A percentile compares a stretch with the other conserved stretches of the same genome.
Evolutionary conservation across 2,888 invertebrate genomes (phyloP).

Genomic region (Coenonympha glycerion): DNA sequence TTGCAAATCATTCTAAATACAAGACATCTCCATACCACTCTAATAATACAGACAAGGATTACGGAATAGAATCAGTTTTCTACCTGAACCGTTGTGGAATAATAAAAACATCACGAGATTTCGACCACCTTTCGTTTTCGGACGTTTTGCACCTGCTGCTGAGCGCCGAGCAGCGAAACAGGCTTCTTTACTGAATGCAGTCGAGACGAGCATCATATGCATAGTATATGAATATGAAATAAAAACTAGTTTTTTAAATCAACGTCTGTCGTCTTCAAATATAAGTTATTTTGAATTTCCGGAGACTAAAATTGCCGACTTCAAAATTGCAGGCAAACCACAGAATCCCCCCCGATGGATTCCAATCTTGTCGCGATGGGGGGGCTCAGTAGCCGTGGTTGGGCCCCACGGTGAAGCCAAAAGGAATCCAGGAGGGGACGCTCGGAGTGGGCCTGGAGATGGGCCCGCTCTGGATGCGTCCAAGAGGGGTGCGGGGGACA

Average conservation of each 20-base stretch:
- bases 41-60: background rate
- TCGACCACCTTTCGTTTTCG: conserved; percentile 37
- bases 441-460: too few species aligned
- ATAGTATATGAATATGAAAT: conserved; percentile 17
- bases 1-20: too few species aligned
- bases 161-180: conserved; percentile 22
- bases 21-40: too few species aligned
- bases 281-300: background rate
- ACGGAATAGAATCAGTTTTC: conserved; percentile 6
- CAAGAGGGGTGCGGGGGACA: too few species aligned
- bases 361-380: too few species aligned
- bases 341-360: too few species aligned
- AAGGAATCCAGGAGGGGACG: too few species aligned
- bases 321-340: too few species aligned
- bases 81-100: conserved; percentile 30
- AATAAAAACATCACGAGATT: conserved; percentile 44
- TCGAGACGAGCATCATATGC: conserved; percentile 29
- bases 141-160: conserved; percentile 53
- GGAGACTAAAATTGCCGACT: background rate
- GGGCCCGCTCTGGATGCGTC: too few species aligned
- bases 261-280: background rate
- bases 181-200: conserved; percentile 26
- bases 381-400: too few species aligned
- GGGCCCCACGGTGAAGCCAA: too few species aligned
- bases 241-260: conserved; percentile 15